A percentile compares a stretch with the other conserved stretches of the same genome.
Evolutionary conservation across 2,113 vertebrate genomes (phyloP).

Genomic region (Carassius gibelio): DNA sequence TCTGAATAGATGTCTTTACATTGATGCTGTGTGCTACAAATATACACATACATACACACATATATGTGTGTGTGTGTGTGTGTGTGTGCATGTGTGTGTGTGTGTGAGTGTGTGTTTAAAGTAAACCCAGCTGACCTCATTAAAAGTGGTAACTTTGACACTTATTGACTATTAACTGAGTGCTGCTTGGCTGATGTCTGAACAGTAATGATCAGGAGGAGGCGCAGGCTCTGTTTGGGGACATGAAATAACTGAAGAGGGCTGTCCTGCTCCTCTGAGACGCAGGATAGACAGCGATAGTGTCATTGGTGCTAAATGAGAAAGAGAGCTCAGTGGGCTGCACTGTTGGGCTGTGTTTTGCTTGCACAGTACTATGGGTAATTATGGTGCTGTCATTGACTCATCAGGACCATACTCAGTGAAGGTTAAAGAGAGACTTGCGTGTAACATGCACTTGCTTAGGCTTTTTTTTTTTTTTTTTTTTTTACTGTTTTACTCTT

Average conservation of each 20-base stretch:
- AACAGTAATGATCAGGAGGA: conserved; percentile 32
- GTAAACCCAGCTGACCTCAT: conserved; percentile 37
- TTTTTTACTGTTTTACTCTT: too few relatives aligned
- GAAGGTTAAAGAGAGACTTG: conserved; percentile 53
- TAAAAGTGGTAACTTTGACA: conserved; percentile 27
- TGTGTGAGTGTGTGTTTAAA: neutral
- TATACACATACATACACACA: neutral
- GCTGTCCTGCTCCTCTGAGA: conserved; percentile 26
- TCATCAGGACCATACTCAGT: conserved; percentile 41
- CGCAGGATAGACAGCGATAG: neutral
- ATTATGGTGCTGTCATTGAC: conserved; percentile 45
- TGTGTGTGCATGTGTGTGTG: too few relatives aligned
- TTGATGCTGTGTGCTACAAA: neutral
- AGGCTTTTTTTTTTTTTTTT: too few relatives aligned
- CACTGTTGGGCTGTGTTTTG: conserved; percentile 30
- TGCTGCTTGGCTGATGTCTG: conserved; percentile 36
- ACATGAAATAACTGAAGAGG: conserved; percentile 42
- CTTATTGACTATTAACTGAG: conserved; percentile 29
- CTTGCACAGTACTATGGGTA: conserved; percentile 49
- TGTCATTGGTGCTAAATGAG: conserved; percentile 43
- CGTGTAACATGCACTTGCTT: conserved; percentile 8
- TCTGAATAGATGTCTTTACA: conserved; percentile 26
- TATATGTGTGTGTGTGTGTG: too few relatives aligned
- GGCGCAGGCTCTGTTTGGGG: conserved; percentile 30
- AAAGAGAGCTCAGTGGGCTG: conserved; percentile 6